Evolutionary conservation across 2,113 vertebrate species (phyloP), one percentile per base, ranked within the genome.

Genomic region (Columba janthina): DNA sequence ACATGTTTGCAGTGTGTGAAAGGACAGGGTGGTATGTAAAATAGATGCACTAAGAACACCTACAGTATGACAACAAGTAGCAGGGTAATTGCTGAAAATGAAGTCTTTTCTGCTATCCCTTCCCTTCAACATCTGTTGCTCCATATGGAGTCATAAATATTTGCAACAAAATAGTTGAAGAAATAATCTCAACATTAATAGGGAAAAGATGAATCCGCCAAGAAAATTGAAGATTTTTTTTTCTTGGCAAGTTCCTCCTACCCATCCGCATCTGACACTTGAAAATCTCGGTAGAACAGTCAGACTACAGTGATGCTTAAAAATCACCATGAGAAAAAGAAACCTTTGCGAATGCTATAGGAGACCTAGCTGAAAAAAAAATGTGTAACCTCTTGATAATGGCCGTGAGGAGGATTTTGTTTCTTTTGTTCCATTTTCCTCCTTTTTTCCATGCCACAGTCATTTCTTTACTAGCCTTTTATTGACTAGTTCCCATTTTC

Each of bases 81-180:
- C 91, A 93, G 93, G 88, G 93, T 97, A 97, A 97, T 97, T 96
- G 96, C 95, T 77, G 94, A 97, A 97, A 97, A 96, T 97, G 91
- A 98, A 98, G 93, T 96, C 95, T 96, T 95, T 95, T 93, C 96
- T 96, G 95, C 93, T 92, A 72, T 97, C 88, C 91, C 87, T 97
- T 95, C 96, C 87, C 92, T 96, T 97, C 93, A 97, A 97, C 95
- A 98, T 97, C 93, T 98, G 96, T 89, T 94, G 93, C 94, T 96
- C 97, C 96, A 97, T 97, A 97, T 97, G 96, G 94, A 97, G 94
- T 96, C 96, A 96, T 98, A 97, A 97, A 98, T 97, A 98, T 98
- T 98, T 97, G 93, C 97, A 96, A 96, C 89, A 97, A 97, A 98
- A 97, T 96, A 97, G 86, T 96, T 90, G 92, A 77, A 94, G 90